These are phyloP conservation scores for Teleogryllus occipitalis DNA, from an alignment of 1,140 invertebrate genomes.

Conservation along the genomic window DNA sequence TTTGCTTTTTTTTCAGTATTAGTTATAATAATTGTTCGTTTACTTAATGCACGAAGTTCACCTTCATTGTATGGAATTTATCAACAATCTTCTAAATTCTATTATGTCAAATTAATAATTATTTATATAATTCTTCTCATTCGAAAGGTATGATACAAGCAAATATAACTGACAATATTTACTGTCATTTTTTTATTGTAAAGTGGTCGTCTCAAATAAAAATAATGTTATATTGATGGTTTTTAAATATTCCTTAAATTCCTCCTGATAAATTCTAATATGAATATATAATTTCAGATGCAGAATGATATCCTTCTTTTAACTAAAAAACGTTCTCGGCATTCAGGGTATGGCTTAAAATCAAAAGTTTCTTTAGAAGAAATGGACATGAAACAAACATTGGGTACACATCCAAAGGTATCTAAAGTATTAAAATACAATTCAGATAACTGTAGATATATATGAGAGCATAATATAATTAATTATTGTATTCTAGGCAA, in stretches of 20 bases:
- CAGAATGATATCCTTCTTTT: neutral
- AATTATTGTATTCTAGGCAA: conserved; percentile 34
- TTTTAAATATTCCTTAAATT: neutral
- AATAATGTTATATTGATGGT: neutral
- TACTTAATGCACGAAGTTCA: neutral
- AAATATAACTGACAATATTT: neutral
- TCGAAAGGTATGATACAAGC: neutral
- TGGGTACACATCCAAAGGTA: conserved; percentile 31
- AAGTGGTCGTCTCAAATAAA: neutral
- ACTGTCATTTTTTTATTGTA: neutral
- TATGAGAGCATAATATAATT: neutral
- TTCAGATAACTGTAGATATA: neutral
- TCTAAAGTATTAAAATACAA: neutral
- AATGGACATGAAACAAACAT: conserved; percentile 39
- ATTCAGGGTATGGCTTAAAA: conserved; percentile 38
- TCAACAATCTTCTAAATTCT: neutral
- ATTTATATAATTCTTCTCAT: neutral
- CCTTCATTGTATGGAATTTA: neutral
- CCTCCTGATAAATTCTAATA: too few species aligned
- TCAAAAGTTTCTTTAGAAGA: conserved; percentile 33
- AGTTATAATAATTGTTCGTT: neutral
- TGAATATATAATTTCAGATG: neutral
- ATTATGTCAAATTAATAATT: neutral
- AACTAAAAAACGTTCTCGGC: neutral
- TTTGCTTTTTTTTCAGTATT: neutral